Base-by-base conservation (phyloP, 2,888 invertebrate species). In the Phyllotreta striolata region DNA sequence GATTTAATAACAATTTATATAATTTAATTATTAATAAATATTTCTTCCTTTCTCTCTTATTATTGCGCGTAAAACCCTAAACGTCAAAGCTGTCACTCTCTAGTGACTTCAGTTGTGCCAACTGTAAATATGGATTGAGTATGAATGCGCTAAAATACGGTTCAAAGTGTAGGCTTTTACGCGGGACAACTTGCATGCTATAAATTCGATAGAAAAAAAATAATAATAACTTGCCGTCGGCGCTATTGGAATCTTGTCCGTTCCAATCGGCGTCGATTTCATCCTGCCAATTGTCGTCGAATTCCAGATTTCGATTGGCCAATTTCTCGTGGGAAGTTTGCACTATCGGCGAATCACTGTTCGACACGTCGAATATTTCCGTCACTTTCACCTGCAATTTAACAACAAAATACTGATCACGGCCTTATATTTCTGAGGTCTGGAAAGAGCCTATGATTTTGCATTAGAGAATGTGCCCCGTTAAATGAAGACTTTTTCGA, bases 331-430 rank as follows among this genome's bases (percentile, higher is more conserved):
- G 82, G 0, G 85, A 83, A 57, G 87, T 86, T 80, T 89, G 87
- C 59, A 88, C 85, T 14, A 86, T 85, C 57, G 88, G 85, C 34
- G 87, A 86, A 72, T 91, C 91, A 55, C 88, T 87, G 72, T 92
- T 91, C 0, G 92, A 91, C 77, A 94, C 91, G 80, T 95, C 93
- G 79, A 91, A 94, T 74, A 95, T 94, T 84, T 95, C 93, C 0
- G 93, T 93, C 74, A 95, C 90, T 82, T 92, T 91, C 74, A 93
- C 88, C 88, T 89, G 80, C 5, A 80, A 79, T 64, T 67, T 61
- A 59, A 66, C 54, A 38, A 13, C 7, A 47, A 58, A 52, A 49
- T 35, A 49, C 12, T 44, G 12, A 44, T 8, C 14, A 39, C 55
- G 1, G n/a, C 13, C 46, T 47, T 47, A 8, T 39, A 39, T 51